Base-by-base conservation (phyloP, 2,888 invertebrate species). In the Syrphus vitripennis region DNA sequence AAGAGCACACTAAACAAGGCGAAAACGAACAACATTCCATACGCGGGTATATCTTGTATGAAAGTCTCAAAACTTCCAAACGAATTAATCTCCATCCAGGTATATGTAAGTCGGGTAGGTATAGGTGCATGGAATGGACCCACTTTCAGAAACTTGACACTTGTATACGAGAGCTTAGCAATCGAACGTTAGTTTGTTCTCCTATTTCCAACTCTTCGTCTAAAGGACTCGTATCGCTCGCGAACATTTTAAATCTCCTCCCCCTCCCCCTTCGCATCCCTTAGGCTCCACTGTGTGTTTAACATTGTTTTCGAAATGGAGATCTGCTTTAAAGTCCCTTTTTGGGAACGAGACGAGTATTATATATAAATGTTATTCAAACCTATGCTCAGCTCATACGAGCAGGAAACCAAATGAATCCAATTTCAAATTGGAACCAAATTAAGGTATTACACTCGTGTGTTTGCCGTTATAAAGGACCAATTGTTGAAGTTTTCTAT, bases 371-470 rank as follows among this genome's bases (percentile, higher is more conserved):
- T 67, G 53, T 48, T 55, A 75, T 26, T 45, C 40, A 67, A 76
- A 75, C 70, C 50, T 16, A 70, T 59, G 10, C 40, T 59, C 40
- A 63, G 10, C 40, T 59, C 40, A 63, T 65, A 45, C 34, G 67
- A 53, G 40, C 70, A 75, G 71, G 69, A 86, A 81, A 72, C 61
- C 69, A 82, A 86, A 77, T 81, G 76, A 81, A 71, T 81, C 81
- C 72, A 76, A 81, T 82, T 76, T 77, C 72, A 81, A 86, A 86
- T 82, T 86, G 81, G 76, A 86, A 77, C 81, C 81, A 77, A 86
- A 86, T 86, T 86, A 86, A 81, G 81, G 84, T 72, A 81, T 82
- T 77, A 69, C 72, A 57, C 67, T 69, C 34, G 61, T 61, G 65
- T 77, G 81, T 77, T 14, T 77, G 77, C 61, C 19, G 71, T 31